These are phyloP conservation scores for Trypoxylus dichotomus DNA, from an alignment of 1,140 invertebrate species.

Conservation along the genomic window DNA sequence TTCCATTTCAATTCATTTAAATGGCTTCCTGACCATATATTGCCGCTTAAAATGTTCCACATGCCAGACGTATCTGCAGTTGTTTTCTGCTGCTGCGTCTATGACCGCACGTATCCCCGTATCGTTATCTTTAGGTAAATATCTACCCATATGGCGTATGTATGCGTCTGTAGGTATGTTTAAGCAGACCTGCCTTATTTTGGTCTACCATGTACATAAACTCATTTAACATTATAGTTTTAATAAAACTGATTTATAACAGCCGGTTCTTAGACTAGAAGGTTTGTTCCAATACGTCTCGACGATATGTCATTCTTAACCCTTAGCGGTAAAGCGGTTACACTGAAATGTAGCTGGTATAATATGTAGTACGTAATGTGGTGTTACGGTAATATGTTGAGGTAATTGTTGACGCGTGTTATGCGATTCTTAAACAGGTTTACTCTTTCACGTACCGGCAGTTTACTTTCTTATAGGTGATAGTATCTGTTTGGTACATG, in stretches of 20 bases:
- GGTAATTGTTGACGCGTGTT: conserved; percentile 19
- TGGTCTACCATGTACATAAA: neutral
- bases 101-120: neutral
- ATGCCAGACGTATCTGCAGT: conserved; percentile 9
- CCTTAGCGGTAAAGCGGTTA: conserved; percentile 11
- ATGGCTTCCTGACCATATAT: conserved; percentile 17
- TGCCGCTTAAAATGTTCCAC: conserved; percentile 16
- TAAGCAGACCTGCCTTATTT: neutral
- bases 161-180: neutral
- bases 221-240: conserved; percentile 23
- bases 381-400: neutral
- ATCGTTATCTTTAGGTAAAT: conserved; percentile 22
- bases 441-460: neutral
- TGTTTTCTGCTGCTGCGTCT: neutral
- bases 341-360: neutral
- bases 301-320: conserved; percentile 19
- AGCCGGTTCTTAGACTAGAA: conserved; percentile 5
- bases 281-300: neutral
- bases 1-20: conserved; percentile 26
- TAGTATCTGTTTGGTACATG: too few species aligned
- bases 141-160: neutral
- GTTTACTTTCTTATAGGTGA: neutral
- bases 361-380: neutral
- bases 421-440: neutral
- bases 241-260: conserved; percentile 25